phyloP scores from a whole-genome alignment of 2,888 invertebrate genomes.

The Lepidocyrtinus sp. region DNA sequence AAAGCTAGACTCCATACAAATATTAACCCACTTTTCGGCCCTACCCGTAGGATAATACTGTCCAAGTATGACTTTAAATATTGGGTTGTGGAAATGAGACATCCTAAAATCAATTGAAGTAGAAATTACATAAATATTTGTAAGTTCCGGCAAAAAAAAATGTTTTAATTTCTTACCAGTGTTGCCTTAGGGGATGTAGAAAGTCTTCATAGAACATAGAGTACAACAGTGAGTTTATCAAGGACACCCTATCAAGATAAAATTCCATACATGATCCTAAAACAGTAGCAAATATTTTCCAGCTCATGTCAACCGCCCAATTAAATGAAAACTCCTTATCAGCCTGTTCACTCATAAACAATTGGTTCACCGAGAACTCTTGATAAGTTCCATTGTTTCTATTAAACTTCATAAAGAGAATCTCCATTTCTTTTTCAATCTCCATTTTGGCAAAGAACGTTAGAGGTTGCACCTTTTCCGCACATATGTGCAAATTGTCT shows the following conservation, averaged over 20 bases:
- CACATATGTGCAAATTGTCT: not conserved
- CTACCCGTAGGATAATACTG: constrained; percentile 28
- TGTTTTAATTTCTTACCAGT: constrained; percentile 35
- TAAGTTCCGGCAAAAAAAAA: no score
- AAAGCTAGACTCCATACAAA: constrained; percentile 34
- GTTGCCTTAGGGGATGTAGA: constrained; percentile 30
- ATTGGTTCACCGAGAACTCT: constrained; percentile 5
- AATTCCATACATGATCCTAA: constrained; percentile 17
- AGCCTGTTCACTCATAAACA: constrained; percentile 33
- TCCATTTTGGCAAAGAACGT: not conserved
- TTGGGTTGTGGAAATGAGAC: constrained; percentile 19
- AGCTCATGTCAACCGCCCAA: constrained; percentile 36
- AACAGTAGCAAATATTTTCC: constrained; percentile 31
- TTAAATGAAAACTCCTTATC: constrained; percentile 43
- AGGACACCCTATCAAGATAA: not conserved
- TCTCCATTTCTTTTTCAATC: not conserved
- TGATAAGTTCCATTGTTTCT: not conserved
- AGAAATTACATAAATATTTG: constrained; percentile 1
- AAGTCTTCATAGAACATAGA: constrained; percentile 31
- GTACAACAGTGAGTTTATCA: not conserved
- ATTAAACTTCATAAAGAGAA: not conserved
- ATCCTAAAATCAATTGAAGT: constrained; percentile 22
- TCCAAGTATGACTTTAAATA: constrained; percentile 20
- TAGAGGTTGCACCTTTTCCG: not conserved
- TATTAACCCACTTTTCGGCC: constrained; percentile 29